Percentiles rank a stretch among this genome's conserved stretches.
These are phyloP conservation scores for Epicampocera succincta DNA, from an alignment of 2,888 invertebrate species.

Conservation along the genomic window DNA sequence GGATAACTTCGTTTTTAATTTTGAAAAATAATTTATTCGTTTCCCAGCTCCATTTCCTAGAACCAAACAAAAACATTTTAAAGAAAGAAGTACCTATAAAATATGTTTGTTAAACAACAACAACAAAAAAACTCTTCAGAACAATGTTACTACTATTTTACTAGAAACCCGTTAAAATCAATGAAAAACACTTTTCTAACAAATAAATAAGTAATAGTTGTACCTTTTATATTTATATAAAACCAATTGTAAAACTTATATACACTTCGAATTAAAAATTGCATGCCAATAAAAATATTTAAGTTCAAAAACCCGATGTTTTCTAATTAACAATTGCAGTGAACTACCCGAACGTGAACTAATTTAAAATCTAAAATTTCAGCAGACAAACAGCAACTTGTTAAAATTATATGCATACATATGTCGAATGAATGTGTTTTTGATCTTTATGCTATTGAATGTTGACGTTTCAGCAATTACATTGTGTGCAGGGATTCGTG, in stretches of 20 bases:
- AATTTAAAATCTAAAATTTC: too few relatives aligned
- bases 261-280: slow-evolving; percentile 42
- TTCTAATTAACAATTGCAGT: too few relatives aligned
- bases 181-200: slow-evolving; percentile 35
- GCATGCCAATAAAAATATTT: slow-evolving; percentile 58
- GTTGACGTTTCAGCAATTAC: too few relatives aligned
- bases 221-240: slow-evolving; percentile 60
- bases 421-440: too few relatives aligned
- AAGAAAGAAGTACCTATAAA: too few relatives aligned
- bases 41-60: background rate
- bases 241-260: slow-evolving; percentile 49
- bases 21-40: background rate
- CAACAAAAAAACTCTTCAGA: slow-evolving; percentile 25
- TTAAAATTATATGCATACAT: too few relatives aligned
- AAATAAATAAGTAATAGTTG: slow-evolving; percentile 35
- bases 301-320: background rate
- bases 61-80: too few relatives aligned
- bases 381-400: too few relatives aligned
- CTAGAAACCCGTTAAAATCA: slow-evolving; percentile 48
- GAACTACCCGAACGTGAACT: too few relatives aligned
- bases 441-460: too few relatives aligned
- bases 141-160: too few relatives aligned
- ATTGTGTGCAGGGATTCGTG: too few relatives aligned
- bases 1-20: slow-evolving; percentile 46
- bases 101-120: background rate